A percentile compares a stretch with the other conserved stretches of the same genome.
Evolutionary conservation across 2,797 vertebrate genomes (phyloP).

Genomic region (Pipistrellus pygmaeus): DNA sequence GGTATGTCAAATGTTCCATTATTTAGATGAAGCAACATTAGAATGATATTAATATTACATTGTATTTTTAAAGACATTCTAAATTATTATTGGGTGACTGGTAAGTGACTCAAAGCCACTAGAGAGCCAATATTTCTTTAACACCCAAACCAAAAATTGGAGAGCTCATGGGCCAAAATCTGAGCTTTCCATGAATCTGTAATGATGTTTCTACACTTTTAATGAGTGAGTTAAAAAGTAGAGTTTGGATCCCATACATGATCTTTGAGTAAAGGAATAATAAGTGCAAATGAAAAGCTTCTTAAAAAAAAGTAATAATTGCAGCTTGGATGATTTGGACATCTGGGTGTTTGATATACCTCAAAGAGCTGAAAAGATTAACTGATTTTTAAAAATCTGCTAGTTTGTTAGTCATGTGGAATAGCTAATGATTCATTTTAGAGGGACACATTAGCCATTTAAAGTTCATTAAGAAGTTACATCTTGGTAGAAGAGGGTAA

Average conservation of each 20-base stretch:
- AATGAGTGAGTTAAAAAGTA: background rate
- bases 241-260: background rate
- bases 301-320: constrained; percentile 1
- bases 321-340: constrained; percentile 9
- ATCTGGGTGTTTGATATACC: constrained; percentile 26
- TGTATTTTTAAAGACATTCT: background rate
- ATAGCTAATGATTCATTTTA: constrained; percentile 23
- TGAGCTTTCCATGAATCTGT: background rate
- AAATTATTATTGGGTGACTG: background rate
- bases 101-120: background rate
- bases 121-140: background rate
- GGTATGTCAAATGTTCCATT: background rate
- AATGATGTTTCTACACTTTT: background rate
- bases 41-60: background rate
- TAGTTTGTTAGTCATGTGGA: background rate
- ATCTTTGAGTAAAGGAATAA: constrained; percentile 32
- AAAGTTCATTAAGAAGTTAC: constrained; percentile 11
- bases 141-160: background rate
- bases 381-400: constrained; percentile 37
- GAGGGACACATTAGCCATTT: background rate
- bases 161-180: background rate
- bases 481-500: background rate
- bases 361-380: constrained; percentile 39
- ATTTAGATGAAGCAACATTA: constrained; percentile 1
- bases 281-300: background rate